A percentile compares a stretch with the other conserved stretches of the same genome.
Conservation (phyloP, 2,113 vertebrate genomes). For the cattle (Bos taurus) region ARS-UCD2.0 NC_037338.1:4456501-4457000, state of each 20-base stretch:
- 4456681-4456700: background rate
- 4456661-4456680: background rate
- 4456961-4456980: background rate
- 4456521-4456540: background rate
- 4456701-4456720: background rate
- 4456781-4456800: conserved; percentile 14
- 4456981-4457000: background rate
- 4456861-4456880: background rate
- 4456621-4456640: background rate
- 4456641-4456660: background rate
- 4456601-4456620: background rate
- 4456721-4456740: background rate
- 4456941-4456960: background rate
- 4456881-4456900: background rate
- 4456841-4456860: background rate
- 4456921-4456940: background rate
- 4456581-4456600: background rate
- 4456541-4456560: conserved; percentile 53
- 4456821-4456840: background rate
- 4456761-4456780: background rate
- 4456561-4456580: conserved; percentile 45
- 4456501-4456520: background rate
- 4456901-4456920: background rate
- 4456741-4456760: background rate
- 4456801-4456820: background rate